Base-by-base conservation (phyloP, 2,888 invertebrate species). In the Lapara coniferarum region DNA sequence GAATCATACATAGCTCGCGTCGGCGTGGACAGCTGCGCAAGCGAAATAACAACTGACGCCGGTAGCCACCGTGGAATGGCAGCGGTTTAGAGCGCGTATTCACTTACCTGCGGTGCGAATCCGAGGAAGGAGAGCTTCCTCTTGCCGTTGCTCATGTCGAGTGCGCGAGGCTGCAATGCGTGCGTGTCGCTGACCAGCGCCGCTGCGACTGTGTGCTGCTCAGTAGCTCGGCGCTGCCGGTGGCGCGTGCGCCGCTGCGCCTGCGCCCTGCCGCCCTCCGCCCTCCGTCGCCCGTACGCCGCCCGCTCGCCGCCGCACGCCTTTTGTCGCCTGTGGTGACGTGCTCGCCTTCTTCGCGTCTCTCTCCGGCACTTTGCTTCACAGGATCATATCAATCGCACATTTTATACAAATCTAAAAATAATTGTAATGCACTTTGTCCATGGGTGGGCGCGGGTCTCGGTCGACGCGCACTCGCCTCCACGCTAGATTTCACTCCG, bases 41-140 rank as follows among this genome's bases (percentile, higher is more conserved):
- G 19, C 8, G 10, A 55, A 55, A 19, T 19, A 55, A 55, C 19
- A 19, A 8, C 55, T 12, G 19, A 55, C 58, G 37, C 16, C 57
- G 10, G 25, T 8, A 10, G 6, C 19, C 25, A 10, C 19, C 19
- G 13, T 8, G 25, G 8, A 19, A 6, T 16, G 13, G 10, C 25
- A 25, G 4, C 30, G 19, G 8, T 6, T 8, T 46, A 49, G 52
- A 25, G 0, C 5, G 46, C 19, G 37, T 37, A 8, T 3, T 37
- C 37, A 91, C 94, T 90, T 82, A 90, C 94, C 94, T 95, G 90
- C 16, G 95, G 95, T 72, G 95, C 94, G 83, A 96, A 96, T 78
- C 97, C 96, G 74, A 97, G 94, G 87, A 97, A 97, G 67, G 96
- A 96, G 70, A 97, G 92, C 85, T 97, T 97, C 88, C 96, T 95